Evolutionary conservation across 2,797 vertebrate genomes (phyloP), one percentile per base, ranked within the genome.

Genomic region (Protosalanx chinensis): DNA sequence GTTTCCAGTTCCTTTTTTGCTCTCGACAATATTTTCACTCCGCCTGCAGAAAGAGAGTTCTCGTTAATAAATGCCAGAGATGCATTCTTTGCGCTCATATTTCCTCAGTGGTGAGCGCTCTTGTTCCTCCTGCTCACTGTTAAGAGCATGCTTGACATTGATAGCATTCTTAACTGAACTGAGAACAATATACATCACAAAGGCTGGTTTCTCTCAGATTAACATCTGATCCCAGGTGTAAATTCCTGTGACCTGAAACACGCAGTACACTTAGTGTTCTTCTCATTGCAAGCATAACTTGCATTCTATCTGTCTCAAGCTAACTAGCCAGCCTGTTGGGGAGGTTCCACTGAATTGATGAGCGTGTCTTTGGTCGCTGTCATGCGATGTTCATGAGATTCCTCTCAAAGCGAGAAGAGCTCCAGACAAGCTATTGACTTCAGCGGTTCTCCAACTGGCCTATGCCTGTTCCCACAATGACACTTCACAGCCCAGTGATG

Each of bases 71-170:
- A 89, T 84, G 79, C 83, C 89, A 86, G 83, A 76, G 76, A 87
- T 61, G 79, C 84, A 90, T 90, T 90, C 88, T 90, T 90, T 67
- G 79, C 82, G 81, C 86, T 89, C 88, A 88, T 68, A 83, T 88
- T 90, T 90, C 88, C 90, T 82, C 79, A 81, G 76, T 89, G 83
- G 84, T 88, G 77, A 75, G 79, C 75, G 88, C 81, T 85, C 86
- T 87, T 89, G 89, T 87, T 90, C 84, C 86, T 85, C 20, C 67
- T 46, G 81, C 72, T 82, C 73, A 78, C 80, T 74, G 67, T 76
- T 78, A 81, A 79, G 81, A 82, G 82, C 86, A 57, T 86, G 79
- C 79, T 83, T 79, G 68, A 83, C 86, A 86, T 91, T 87, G 84
- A 86, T 88, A 80, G 72, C 87, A 91, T 91, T 91, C 89, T 85